Evolutionary conservation across 2,113 vertebrate species (phyloP), one percentile per base, ranked within the genome.

Genomic region (Mus musculus): DNA sequence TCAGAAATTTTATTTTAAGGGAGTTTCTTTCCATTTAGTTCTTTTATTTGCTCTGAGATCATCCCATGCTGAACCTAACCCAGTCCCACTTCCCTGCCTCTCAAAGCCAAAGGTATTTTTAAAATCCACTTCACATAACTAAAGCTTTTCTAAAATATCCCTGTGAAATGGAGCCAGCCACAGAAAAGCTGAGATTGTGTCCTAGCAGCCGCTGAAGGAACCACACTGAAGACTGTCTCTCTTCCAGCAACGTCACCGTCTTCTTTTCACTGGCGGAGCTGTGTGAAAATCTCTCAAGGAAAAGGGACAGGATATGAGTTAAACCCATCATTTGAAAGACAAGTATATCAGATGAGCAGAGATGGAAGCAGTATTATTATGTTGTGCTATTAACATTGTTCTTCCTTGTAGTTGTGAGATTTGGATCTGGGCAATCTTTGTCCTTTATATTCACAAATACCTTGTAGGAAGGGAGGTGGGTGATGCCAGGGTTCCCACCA

Each of bases 341-440:
- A 96, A 97, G 85, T 89, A 4, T 96, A 98, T 97, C 96, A 97
- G 96, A 97, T 97, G 97, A 75, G 88, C 97, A 92, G 89, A n/a
- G 89, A 95, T 94, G 77, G 93, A 81, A 77, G 93, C 71, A 33
- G 89, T 88, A 88, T 96, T 95, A 97, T 97, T 97, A 97, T 67
- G 95, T 87, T 85, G 91, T 90, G 73, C 81, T 73, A 86, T 96
- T 91, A 97, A 96, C 96, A 96, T 98, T 97, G 94, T 97, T 96
- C 96, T 94, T 90, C 91, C 87, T 36, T 96, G 96, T 95, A 91
- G 87, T 80, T 96, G 80, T 49, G 92, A 94, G 96, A 97, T 97
- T 95, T 77, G 16, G 56, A 98, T 98, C 98, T 77, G 56, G 92
- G 30, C 89, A 78, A 78, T 95, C 78, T 92, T 93, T 73, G 78